Evolutionary conservation across 2,888 invertebrate genomes (phyloP).

Genomic region (Coelinius sp.): DNA sequence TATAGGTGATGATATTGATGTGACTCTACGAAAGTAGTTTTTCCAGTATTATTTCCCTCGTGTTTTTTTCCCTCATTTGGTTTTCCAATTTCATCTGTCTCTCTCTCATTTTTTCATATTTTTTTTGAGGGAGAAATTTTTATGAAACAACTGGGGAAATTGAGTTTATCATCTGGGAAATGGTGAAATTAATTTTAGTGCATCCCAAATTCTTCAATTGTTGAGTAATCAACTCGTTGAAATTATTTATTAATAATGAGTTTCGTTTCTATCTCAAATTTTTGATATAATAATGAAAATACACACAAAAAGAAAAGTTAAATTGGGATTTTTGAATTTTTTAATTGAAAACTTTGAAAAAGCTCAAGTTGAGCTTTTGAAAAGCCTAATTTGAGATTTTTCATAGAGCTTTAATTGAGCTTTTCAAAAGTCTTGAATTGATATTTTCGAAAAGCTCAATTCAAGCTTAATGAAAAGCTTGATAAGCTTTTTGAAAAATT

Average conservation of each 20-base stretch:
- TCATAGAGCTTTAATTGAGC: too few relatives aligned
- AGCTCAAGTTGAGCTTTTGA: too few relatives aligned
- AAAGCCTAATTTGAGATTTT: too few relatives aligned
- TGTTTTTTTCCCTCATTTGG: background rate
- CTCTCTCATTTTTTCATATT: background rate
- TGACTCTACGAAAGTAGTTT: background rate
- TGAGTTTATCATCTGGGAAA: background rate
- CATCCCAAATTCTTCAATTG: background rate
- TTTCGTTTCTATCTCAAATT: background rate
- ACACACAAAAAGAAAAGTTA: too few relatives aligned
- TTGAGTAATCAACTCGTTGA: background rate
- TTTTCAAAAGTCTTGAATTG: too few relatives aligned
- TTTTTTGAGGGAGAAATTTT: too few relatives aligned
- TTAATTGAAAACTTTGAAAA: too few relatives aligned
- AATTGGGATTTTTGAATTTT: too few relatives aligned
- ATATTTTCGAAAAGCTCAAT: too few relatives aligned
- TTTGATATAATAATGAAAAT: background rate
- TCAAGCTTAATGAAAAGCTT: too few relatives aligned
- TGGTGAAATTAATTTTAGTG: background rate
- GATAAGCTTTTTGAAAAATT: too few relatives aligned
- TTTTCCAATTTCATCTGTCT: background rate
- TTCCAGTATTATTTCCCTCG: background rate
- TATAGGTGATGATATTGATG: background rate
- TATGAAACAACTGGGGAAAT: too few relatives aligned
- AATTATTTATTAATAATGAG: background rate